Percentiles rank a stretch among this genome's conserved stretches.
Evolutionary conservation across 2,797 vertebrate genomes (phyloP).

Genomic region (Lepilemur ruficaudatus): DNA sequence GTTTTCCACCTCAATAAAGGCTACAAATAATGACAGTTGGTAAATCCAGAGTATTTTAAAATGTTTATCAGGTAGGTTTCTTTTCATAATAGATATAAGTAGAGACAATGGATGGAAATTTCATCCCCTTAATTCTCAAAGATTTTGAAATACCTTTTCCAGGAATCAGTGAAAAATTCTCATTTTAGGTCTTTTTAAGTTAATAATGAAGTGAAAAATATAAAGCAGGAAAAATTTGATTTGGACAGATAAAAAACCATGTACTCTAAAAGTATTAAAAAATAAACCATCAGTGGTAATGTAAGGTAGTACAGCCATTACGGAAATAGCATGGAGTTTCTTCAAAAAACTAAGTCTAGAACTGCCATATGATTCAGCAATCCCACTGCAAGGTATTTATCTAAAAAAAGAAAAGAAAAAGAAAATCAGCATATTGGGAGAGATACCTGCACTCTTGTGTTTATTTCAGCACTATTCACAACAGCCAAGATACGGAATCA

Average conservation of each 20-base stretch:
- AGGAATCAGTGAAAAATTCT: neutral
- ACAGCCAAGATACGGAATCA: neutral
- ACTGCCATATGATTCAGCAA: neutral
- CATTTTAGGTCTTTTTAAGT: neutral
- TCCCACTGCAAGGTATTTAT: neutral
- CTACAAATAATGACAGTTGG: neutral
- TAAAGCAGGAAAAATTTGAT: neutral
- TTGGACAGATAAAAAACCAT: neutral
- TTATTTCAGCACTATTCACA: neutral
- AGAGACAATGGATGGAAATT: neutral
- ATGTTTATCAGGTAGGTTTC: neutral
- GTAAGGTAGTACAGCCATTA: neutral
- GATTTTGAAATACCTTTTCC: neutral
- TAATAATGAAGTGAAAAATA: neutral
- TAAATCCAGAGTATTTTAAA: neutral
- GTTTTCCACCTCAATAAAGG: constrained; percentile 12
- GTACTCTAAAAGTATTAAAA: neutral
- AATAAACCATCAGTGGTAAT: neutral
- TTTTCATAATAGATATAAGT: neutral
- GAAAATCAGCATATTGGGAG: neutral
- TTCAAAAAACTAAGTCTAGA: neutral
- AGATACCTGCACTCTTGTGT: neutral
- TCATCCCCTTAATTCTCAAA: neutral
- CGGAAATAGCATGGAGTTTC: neutral
- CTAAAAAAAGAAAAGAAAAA: neutral